Evolutionary conservation across 2,113 vertebrate species (phyloP), one percentile per base, ranked within the genome.

Genomic region (Eulemur macaco): DNA sequence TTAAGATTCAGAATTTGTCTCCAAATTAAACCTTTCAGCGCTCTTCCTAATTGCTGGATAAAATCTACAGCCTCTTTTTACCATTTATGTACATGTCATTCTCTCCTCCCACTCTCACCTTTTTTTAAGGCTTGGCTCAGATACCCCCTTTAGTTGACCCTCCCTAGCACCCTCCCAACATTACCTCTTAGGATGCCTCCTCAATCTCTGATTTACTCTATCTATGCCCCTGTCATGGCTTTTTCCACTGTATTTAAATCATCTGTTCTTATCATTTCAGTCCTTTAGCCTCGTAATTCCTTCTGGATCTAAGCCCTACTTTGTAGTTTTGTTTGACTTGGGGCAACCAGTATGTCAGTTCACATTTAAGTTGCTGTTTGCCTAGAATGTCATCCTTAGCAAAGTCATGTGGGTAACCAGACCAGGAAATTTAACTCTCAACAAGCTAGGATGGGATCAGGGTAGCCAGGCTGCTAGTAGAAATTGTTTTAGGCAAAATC

Each of bases 401-500:
- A 63, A 85, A 95, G 20, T 77, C 2, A 15, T 52, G 6, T n/a
- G 50, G 47, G 39, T 89, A 69, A 73, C 12, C 63, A 86, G n/a
- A 95, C 27, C 54, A 89, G 42, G 29, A 34, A 89, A 45, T 77
- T 13, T 85, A 88, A 54, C 10, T 88, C n/a, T 82, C 78, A 63
- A 92, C 6, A 66, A 63, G 15, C 23, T 94, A 8, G 37, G 4
- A 1, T 96, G 14, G 18, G 2, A 31, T 95, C 60, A 90, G 18
- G 15, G 14, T 82, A 86, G 23, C 39, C 45, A 86, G 3, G 37
- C n/a, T 94, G 45, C 8, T 74, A 82, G 31, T 39, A 47, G 66
- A 34, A 89, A 73, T 91, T 95, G 73, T n/a, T 76, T 63, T 76
- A 71, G 45, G 54, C 39, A 95, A 54, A 91, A 71, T 52, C 87